A percentile compares a stretch with the other conserved stretches of the same genome.
phyloP scores from a whole-genome alignment of 2,888 invertebrate species.

The Pollenia angustigena region DNA sequence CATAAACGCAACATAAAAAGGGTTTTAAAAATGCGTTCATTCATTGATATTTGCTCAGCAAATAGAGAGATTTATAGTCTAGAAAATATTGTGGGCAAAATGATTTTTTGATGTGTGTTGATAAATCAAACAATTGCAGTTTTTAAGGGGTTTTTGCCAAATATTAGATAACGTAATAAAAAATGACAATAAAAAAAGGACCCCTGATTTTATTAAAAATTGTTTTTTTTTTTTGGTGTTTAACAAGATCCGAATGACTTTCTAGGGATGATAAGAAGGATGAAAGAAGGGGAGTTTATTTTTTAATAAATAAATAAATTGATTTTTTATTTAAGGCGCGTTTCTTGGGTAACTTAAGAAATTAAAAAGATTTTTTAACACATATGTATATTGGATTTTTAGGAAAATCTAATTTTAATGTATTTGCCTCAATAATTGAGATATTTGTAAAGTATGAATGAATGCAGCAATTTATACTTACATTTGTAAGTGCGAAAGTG shows the following conservation, averaged over 20 bases:
- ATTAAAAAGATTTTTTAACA: neutral
- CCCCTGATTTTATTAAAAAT: constrained; percentile 15
- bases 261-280: neutral
- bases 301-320: neutral
- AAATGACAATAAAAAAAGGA: constrained; percentile 5
- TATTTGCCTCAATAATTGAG: too few species aligned
- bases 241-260: constrained; percentile 32
- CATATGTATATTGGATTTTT: too few species aligned
- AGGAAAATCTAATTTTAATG: too few species aligned
- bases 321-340: neutral
- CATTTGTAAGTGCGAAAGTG: too few species aligned
- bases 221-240: constrained; percentile 23
- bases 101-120: constrained; percentile 65
- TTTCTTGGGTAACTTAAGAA: neutral
- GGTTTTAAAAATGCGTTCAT: neutral
- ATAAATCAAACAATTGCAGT: constrained; percentile 38
- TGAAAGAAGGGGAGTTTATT: neutral
- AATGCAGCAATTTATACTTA: too few species aligned
- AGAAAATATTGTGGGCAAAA: constrained; percentile 61
- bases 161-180: constrained; percentile 54
- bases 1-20: neutral
- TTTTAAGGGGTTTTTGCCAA: constrained; percentile 44
- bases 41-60: constrained; percentile 29
- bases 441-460: too few species aligned
- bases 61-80: constrained; percentile 45